Evolutionary conservation across 2,797 vertebrate species (phyloP), one percentile per base, ranked within the genome.

Genomic region (Perodicticus potto): DNA sequence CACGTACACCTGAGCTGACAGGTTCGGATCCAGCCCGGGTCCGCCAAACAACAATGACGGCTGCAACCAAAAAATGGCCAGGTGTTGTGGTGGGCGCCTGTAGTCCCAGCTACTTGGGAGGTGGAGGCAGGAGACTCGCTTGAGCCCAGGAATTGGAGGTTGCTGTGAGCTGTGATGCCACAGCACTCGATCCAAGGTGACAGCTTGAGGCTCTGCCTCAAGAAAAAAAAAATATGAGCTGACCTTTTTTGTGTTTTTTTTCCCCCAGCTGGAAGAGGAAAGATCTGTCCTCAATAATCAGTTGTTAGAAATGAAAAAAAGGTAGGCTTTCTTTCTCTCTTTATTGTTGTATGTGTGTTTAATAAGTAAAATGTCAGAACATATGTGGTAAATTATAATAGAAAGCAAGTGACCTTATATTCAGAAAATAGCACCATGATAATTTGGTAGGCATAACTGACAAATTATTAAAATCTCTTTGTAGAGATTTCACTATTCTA

Each of bases 231-330:
- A n/a, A n/a, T n/a, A n/a, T n/a, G n/a, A n/a, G n/a, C n/a, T n/a
- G n/a, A n/a, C n/a, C n/a, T n/a, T 40, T 61, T 88, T 43, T 96
- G 37, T 97, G 49, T 16, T 20, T 86, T 20, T 84, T 91, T 70
- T 93, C 73, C 97, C 98, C 20, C 85, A 99, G 99, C 98, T 99
- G 95, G 99, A 99, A 98, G 99, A 99, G 86, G 99, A 99, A 96
- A 98, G 99, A 97, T 99, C 99, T 43, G 99, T 99, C 96, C 99
- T 99, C 94, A 99, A 99, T 97, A 99, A 99, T 97, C 99, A 99
- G 98, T 98, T 99, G 88, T 98, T 99, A 98, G 99, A 99, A 97
- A 99, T 99, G 98, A 99, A 99, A 98, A 99, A 99, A 98, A 99
- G 99, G 99, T 99, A 98, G 98, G 99, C 69, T 86, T 81, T 94